These are phyloP conservation scores for Pseudorectes ferrugineus DNA, from an alignment of 2,113 vertebrate genomes.

Conservation along the genomic window DNA sequence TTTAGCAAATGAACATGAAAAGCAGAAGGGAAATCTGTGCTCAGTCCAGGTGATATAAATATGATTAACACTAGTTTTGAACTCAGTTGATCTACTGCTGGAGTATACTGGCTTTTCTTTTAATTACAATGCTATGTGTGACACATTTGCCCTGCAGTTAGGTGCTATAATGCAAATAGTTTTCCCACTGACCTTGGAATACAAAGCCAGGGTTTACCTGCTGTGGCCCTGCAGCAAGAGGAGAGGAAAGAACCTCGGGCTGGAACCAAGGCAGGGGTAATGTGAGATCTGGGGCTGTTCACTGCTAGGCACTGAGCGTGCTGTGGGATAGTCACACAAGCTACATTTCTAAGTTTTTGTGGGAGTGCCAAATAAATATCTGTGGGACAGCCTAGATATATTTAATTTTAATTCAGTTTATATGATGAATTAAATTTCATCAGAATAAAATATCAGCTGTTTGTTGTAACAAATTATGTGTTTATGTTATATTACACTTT, in stretches of 20 bases:
- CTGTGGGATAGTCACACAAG: accelerated
- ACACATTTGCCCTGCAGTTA: background rate
- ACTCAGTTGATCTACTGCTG: background rate
- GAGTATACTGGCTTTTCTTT: background rate
- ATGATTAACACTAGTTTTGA: background rate
- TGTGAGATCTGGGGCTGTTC: background rate
- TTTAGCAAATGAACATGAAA: background rate
- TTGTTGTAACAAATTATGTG: background rate
- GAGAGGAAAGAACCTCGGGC: accelerated
- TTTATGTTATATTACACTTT: background rate
- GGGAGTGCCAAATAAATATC: background rate
- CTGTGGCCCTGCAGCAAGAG: background rate
- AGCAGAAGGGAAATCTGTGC: background rate
- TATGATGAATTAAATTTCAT: background rate
- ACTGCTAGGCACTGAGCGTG: accelerated
- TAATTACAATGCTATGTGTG: background rate
- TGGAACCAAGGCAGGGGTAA: accelerated
- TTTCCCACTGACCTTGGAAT: background rate
- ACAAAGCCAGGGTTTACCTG: background rate
- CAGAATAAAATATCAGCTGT: background rate
- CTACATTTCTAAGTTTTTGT: background rate
- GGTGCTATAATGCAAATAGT: background rate
- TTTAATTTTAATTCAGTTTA: background rate
- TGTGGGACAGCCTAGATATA: background rate
- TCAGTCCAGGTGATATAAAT: background rate